Percentiles rank a stretch among this genome's conserved stretches.
Evolutionary conservation across 2,113 vertebrate species (phyloP).

Genomic region (Sinosuthora webbiana): DNA sequence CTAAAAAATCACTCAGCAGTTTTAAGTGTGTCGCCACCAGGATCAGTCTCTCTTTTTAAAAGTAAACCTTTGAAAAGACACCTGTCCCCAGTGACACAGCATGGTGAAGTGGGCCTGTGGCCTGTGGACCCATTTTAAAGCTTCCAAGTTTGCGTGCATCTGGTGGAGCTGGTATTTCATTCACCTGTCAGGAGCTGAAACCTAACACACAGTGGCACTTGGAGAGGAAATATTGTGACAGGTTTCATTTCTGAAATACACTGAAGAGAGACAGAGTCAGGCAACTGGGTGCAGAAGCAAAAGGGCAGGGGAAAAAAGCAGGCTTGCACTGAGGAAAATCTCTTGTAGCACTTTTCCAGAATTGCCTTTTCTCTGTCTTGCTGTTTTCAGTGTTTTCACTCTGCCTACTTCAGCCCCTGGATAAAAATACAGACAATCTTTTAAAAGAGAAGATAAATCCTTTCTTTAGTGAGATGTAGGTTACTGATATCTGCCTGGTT

Average conservation of each 20-base stretch:
- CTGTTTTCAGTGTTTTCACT: background rate
- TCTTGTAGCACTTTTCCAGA: background rate
- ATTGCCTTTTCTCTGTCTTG: background rate
- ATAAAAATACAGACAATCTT: constrained; percentile 28
- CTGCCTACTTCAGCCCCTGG: background rate
- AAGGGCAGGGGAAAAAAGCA: background rate
- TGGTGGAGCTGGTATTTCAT: background rate
- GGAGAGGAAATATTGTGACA: constrained; percentile 29
- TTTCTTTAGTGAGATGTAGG: constrained; percentile 20
- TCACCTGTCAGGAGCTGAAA: background rate
- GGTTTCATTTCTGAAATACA: constrained; percentile 15
- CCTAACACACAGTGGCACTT: background rate
- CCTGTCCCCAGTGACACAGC: background rate
- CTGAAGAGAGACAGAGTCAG: background rate
- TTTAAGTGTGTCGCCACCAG: background rate
- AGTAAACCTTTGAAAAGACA: background rate
- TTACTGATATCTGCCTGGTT: constrained; percentile 34
- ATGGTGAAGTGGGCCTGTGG: fast-evolving
- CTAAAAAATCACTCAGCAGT: background rate
- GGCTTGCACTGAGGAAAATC: background rate
- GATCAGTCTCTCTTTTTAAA: background rate
- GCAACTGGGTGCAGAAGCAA: background rate
- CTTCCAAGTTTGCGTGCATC: fast-evolving
- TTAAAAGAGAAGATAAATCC: constrained; percentile 29
- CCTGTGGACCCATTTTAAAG: background rate